Evolutionary conservation across 2,113 vertebrate genomes (phyloP).

Genomic region (Cynoglossus semilaevis): DNA sequence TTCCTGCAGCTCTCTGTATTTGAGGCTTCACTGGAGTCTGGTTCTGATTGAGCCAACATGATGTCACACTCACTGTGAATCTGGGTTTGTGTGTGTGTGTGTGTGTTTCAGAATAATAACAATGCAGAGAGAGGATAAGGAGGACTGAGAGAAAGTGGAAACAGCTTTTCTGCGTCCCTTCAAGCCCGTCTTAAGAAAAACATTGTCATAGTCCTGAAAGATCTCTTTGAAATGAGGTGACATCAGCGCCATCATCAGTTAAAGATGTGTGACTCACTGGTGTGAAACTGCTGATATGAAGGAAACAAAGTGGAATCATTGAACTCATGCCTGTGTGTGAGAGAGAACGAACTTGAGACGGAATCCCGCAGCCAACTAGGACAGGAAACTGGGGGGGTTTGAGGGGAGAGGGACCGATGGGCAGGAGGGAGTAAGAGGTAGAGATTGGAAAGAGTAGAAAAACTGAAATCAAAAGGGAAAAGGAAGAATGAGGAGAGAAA

Average conservation of each 20-base stretch:
- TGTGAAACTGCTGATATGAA: not conserved
- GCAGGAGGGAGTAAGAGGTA: not conserved
- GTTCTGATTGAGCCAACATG: slow-evolving; percentile 63
- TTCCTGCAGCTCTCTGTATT: slow-evolving; percentile 40
- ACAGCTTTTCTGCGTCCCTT: slow-evolving; percentile 2
- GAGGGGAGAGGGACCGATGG: not conserved
- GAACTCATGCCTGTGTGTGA: not conserved
- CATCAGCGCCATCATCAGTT: not conserved
- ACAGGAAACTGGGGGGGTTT: slow-evolving; percentile 66
- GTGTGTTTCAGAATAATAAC: slow-evolving; percentile 17
- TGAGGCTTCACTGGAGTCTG: slow-evolving; percentile 57
- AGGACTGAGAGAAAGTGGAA: slow-evolving; percentile 4
- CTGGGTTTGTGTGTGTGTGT: slow-evolving; percentile 21
- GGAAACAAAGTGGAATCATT: not conserved
- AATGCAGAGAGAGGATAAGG: not conserved
- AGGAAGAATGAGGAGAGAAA: not conserved
- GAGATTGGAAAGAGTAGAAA: not conserved
- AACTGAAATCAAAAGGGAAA: not conserved
- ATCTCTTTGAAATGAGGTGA: not conserved
- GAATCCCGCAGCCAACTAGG: slow-evolving; percentile 61
- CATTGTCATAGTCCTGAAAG: not conserved
- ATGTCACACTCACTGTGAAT: slow-evolving; percentile 63
- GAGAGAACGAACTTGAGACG: slow-evolving; percentile 17
- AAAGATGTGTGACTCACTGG: not conserved
- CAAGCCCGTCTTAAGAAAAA: not conserved